Evolutionary conservation across 1,140 invertebrate genomes (phyloP), one percentile per base, ranked within the genome.

Genomic region (Papilio polytes): DNA sequence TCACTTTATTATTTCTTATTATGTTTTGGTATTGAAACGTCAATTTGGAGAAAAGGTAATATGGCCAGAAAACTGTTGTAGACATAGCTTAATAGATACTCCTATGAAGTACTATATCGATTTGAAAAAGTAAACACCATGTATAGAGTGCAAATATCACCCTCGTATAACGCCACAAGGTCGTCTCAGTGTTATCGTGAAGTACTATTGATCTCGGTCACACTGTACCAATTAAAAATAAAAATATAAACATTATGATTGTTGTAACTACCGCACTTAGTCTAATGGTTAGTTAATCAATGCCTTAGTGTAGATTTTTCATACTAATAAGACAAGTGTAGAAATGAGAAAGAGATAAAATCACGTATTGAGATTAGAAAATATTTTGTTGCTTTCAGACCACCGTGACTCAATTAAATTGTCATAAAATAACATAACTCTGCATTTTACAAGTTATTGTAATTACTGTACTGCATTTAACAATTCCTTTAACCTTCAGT

Each of bases 81-180:
- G 48, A 15, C 13, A 51, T 51, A 51, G 15, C 15, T 3, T 18
- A 51, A 4, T 18, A 0, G 3, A 51, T 3, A 6, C 48, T 51
- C 18, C 13, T 51, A 2, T 18, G 48, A 51, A 7, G 7, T 63
- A 3, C 9, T 10, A 63, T 26, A 26, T 70, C 12, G 22, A 56
- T 63, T 72, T 8, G 48, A 51, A 73, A 72, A 77, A 73, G 2
- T 0, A 6, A 70, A 70, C 63, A 70, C 26, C 63, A 48, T 76
- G 44, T 76, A 48, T 76, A 76, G 20, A 26, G 74, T 76, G 74
- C 74, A 46, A 76, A 53, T 76, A 76, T 76, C 46, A 74, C 70
- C 72, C 51, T 82, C 41, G 36, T 46, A 74, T 31, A 36, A 82
- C 53, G 26, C 53, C n/a, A 18, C 77, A 82, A 79, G 81, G 77